Percentiles rank a stretch among this genome's conserved stretches.
phyloP scores from a whole-genome alignment of 2,888 invertebrate genomes.

The Teinopalpus imperialis region DNA sequence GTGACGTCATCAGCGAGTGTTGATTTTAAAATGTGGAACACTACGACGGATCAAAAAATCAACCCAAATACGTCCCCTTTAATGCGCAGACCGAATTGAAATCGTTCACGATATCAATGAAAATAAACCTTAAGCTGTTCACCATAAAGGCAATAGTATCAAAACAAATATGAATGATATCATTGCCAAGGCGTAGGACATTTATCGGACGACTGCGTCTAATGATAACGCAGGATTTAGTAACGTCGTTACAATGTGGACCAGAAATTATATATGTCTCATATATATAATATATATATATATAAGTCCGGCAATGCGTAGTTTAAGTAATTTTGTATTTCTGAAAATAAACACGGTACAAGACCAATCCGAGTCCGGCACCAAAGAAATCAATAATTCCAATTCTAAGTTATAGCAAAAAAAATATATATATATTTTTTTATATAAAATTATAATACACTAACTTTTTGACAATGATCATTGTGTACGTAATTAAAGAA shows the following conservation, averaged over 20 bases:
- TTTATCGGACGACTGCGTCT: slow-evolving; percentile 56
- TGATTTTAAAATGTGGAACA: slow-evolving; percentile 42
- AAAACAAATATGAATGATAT: slow-evolving; percentile 36
- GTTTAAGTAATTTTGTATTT: too few relatives aligned
- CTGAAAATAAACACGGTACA: too few relatives aligned
- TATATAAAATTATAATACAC: too few relatives aligned
- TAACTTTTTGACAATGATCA: too few relatives aligned
- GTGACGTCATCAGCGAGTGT: slow-evolving; percentile 28
- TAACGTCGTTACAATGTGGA: slow-evolving; percentile 51
- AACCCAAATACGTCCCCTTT: slow-evolving; percentile 51
- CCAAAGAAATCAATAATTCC: too few relatives aligned
- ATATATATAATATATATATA: too few relatives aligned
- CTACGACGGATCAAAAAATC: slow-evolving; percentile 46
- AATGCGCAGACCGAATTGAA: slow-evolving; percentile 36
- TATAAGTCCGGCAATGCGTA: too few relatives aligned
- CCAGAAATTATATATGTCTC: too few relatives aligned
- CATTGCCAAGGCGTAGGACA: slow-evolving; percentile 44
- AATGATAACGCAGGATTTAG: slow-evolving; percentile 61
- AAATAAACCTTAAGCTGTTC: slow-evolving; percentile 37
- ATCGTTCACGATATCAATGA: slow-evolving; percentile 30
- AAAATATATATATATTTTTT: too few relatives aligned
- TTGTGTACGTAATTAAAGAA: too few relatives aligned
- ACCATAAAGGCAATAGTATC: slow-evolving; percentile 35
- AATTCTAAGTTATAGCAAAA: too few relatives aligned
- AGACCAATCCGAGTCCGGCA: too few relatives aligned